Evolutionary conservation across 2,113 vertebrate genomes (phyloP).

Genomic region (Pavo muticus): DNA sequence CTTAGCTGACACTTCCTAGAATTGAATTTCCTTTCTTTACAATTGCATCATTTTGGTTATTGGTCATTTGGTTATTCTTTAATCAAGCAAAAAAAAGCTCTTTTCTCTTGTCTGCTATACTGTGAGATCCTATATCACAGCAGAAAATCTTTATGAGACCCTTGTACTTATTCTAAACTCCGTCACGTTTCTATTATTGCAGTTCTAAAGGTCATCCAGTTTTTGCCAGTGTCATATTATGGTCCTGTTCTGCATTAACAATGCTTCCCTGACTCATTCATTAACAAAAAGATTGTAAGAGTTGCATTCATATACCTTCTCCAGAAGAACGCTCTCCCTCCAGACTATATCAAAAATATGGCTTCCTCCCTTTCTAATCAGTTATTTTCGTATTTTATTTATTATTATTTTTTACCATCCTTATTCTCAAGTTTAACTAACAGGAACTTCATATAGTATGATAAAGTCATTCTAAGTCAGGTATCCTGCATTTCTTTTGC

Average conservation of each 20-base stretch:
- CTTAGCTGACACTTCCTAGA: not conserved
- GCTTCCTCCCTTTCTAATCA: not conserved
- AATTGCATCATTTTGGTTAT: not conserved
- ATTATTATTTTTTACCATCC: not conserved
- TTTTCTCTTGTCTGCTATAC: not conserved
- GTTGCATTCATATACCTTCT: not conserved
- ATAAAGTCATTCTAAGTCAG: not conserved
- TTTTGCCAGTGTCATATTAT: not conserved
- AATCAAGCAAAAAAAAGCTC: not conserved
- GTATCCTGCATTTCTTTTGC: not conserved
- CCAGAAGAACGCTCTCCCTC: not conserved
- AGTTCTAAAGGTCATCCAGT: not conserved
- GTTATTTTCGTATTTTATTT: not conserved
- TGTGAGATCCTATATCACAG: not conserved
- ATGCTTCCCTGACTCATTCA: not conserved
- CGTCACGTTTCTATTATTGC: not conserved
- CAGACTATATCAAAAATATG: not conserved
- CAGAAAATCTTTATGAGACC: not conserved
- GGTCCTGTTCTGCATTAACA: not conserved
- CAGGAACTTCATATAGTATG: not conserved
- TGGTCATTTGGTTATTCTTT: not conserved
- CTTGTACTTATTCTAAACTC: not conserved
- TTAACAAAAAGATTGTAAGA: not conserved
- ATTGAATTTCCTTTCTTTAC: not conserved
- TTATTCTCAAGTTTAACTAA: not conserved